These are phyloP conservation scores for Patella pellucida DNA, from an alignment of 2,888 invertebrate genomes.

Conservation along the genomic window DNA sequence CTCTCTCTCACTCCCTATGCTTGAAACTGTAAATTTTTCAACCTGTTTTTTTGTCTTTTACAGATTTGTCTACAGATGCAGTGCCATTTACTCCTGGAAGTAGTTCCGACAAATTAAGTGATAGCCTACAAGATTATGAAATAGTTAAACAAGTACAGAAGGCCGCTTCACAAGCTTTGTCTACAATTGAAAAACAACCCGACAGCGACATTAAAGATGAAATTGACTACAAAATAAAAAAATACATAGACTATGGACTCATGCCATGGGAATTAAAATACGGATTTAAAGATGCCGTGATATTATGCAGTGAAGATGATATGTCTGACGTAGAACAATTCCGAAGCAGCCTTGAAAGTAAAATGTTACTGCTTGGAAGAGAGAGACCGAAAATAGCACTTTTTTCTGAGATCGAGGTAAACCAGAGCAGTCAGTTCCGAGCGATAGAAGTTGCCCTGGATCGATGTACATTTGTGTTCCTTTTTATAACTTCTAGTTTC, in stretches of 20 bases:
- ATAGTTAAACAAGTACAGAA: too few species aligned
- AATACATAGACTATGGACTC: slow-evolving; percentile 23
- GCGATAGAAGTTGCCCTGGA: slow-evolving; percentile 43
- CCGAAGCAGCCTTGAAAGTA: slow-evolving; percentile 40
- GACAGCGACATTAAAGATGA: background rate
- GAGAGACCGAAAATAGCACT: slow-evolving; percentile 42
- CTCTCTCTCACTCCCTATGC: too few species aligned
- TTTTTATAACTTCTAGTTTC: slow-evolving; percentile 52
- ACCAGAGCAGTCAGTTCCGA: slow-evolving; percentile 30
- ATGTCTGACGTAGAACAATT: slow-evolving; percentile 40
- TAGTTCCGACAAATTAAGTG: too few species aligned
- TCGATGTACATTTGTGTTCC: slow-evolving; percentile 57
- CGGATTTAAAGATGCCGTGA: slow-evolving; percentile 50
- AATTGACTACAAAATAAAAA: slow-evolving; percentile 23
- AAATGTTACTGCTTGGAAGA: slow-evolving; percentile 26
- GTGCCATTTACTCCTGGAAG: too few species aligned
- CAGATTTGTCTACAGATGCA: too few species aligned
- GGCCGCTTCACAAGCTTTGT: too few species aligned
- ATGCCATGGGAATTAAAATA: slow-evolving; percentile 43
- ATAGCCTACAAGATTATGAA: too few species aligned
- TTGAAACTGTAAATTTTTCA: too few species aligned
- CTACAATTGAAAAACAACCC: too few species aligned
- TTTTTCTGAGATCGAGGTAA: slow-evolving; percentile 41
- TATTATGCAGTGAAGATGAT: slow-evolving; percentile 52
- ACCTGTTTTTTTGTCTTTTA: too few species aligned